Evolutionary conservation across 2,797 vertebrate genomes (phyloP).

Genomic region (Cercopithecus diana): DNA sequence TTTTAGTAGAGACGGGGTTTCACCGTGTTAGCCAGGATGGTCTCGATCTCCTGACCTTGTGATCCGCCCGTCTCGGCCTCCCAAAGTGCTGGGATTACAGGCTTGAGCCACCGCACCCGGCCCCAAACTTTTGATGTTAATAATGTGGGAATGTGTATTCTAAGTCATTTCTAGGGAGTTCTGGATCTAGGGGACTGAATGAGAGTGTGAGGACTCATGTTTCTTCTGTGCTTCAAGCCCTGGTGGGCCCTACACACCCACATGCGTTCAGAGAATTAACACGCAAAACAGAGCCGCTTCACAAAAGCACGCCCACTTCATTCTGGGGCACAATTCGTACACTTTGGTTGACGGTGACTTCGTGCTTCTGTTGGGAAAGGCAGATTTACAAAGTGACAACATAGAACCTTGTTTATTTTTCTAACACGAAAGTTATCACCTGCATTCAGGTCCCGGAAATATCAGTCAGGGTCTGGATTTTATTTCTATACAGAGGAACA

Average conservation of each 20-base stretch:
- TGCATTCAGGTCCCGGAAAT: rapidly evolving
- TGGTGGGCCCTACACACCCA: too few species aligned
- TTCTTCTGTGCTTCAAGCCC: neutral
- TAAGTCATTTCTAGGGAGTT: neutral
- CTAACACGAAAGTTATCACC: rapidly evolving
- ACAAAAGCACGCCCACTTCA: too few species aligned
- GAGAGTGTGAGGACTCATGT: rapidly evolving
- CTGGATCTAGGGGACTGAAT: neutral
- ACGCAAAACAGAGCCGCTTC: rapidly evolving
- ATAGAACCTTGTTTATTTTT: rapidly evolving
- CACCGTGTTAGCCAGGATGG: too few species aligned
- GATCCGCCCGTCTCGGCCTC: too few species aligned
- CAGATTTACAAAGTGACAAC: neutral
- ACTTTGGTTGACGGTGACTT: rapidly evolving
- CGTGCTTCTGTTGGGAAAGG: rapidly evolving
- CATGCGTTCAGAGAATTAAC: rapidly evolving
- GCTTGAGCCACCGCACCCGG: too few species aligned
- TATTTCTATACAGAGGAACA: neutral
- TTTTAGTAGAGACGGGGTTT: too few species aligned
- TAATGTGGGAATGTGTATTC: neutral
- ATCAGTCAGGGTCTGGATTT: neutral
- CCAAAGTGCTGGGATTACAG: too few species aligned
- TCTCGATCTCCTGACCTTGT: too few species aligned
- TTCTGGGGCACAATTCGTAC: rapidly evolving
- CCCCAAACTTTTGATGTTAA: neutral